Evolutionary conservation across 2,888 invertebrate genomes (phyloP).

Genomic region (Drosophila atripex): DNA sequence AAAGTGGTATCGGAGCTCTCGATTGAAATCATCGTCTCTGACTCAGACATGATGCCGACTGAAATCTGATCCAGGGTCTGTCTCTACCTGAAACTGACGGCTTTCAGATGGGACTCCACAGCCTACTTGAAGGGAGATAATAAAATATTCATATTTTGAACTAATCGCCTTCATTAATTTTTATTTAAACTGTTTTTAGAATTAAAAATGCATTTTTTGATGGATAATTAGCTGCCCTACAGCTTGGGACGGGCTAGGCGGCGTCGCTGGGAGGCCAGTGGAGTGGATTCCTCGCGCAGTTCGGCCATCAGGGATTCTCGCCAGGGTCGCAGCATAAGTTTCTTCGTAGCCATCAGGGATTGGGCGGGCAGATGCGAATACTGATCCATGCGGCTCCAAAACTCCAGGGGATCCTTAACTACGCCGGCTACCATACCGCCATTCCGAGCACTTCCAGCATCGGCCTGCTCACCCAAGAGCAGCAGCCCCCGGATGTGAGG

Average conservation of each 20-base stretch:
- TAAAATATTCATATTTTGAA: too few relatives aligned
- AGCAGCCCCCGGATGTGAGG: slow-evolving; percentile 88
- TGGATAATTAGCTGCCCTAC: neutral
- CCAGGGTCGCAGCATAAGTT: slow-evolving; percentile 86
- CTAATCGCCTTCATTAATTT: neutral
- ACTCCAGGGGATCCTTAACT: slow-evolving; percentile 86
- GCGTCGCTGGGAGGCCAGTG: slow-evolving; percentile 84
- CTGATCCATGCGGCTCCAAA: slow-evolving; percentile 86
- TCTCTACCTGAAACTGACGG: neutral
- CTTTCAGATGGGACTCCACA: neutral
- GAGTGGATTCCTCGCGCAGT: slow-evolving; percentile 88
- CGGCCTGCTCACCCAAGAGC: slow-evolving; percentile 89
- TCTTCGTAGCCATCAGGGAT: slow-evolving; percentile 89
- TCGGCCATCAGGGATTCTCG: slow-evolving; percentile 87
- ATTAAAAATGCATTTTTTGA: too few relatives aligned
- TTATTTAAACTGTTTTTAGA: neutral
- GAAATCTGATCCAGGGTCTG: too few relatives aligned
- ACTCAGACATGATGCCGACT: neutral
- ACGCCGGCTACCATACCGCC: slow-evolving; percentile 92
- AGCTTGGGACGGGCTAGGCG: slow-evolving; percentile 23
- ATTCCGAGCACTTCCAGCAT: slow-evolving; percentile 90
- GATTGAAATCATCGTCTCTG: neutral
- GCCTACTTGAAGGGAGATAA: neutral
- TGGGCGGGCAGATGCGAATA: slow-evolving; percentile 85
- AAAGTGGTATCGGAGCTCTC: neutral